Conservation (phyloP, 2,113 vertebrate species). For the Lepidothrix coronata region DNA sequence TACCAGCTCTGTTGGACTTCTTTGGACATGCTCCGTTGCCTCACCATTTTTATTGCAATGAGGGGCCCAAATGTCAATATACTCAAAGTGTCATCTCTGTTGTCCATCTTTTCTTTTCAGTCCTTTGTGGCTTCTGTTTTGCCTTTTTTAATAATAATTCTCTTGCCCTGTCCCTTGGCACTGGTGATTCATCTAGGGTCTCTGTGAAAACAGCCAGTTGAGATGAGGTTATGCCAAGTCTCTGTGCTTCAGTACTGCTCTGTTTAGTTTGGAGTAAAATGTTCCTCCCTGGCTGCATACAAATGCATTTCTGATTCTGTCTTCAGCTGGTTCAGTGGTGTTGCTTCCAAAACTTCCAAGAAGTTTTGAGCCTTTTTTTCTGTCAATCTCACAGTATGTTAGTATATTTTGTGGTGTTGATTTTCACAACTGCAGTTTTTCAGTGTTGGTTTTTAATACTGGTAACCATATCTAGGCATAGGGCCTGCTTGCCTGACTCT, state of each 20-base stretch:
- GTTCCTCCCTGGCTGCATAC: background rate
- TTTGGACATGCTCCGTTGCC: background rate
- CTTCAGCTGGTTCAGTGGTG: background rate
- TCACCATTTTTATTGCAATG: background rate
- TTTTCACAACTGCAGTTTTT: background rate
- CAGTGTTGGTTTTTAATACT: background rate
- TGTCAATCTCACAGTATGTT: background rate
- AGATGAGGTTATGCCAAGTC: background rate
- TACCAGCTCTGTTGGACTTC: background rate
- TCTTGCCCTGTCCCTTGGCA: background rate
- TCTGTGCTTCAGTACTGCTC: background rate
- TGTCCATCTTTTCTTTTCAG: background rate
- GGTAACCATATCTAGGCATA: accelerated
- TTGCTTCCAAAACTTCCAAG: background rate
- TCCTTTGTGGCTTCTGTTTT: background rate
- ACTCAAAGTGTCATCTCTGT: background rate
- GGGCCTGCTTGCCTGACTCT: background rate
- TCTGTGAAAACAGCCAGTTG: background rate
- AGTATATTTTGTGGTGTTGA: background rate
- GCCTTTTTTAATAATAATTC: background rate
- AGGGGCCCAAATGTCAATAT: background rate
- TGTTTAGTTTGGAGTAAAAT: background rate
- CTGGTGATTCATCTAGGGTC: background rate
- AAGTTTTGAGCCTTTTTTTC: background rate
- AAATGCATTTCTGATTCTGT: background rate